Base-by-base conservation (phyloP, 2,888 invertebrate genomes). In the Lasioglossum leucozonium region DNA sequence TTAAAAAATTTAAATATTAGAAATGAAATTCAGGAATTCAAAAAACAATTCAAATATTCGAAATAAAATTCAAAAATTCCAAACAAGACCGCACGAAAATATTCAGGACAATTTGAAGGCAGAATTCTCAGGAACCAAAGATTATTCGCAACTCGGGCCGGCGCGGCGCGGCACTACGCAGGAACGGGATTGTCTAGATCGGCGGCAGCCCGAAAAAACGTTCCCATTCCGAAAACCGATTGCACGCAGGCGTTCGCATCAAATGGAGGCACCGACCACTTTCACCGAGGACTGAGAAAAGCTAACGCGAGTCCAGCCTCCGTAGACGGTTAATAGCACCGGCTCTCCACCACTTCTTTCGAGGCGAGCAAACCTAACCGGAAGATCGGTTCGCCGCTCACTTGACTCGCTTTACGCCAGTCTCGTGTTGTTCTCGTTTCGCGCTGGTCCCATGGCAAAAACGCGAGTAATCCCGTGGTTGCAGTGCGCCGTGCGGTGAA, bases 231-330 rank as follows among this genome's bases (percentile, higher is more conserved):
- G 30, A 47, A 62, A 22, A 72, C 5, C 55, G 16, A 58, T 58
- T 65, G 69, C 78, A 47, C 55, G 16, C n/a, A n/a, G 16, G 72
- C 51, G 62, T 40, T 72, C 55, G n/a, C 18, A 34, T 62, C 37
- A 55, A 40, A 82, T 55, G 55, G 67, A 76, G 81, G 76, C 73
- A 74, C 8, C 44, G 30, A 77, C 71, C 87, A 90, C 90, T 90
- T 90, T 90, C 90, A 88, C 90, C 90, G 58, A 67, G 85, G 34
- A 69, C 77, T 72, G 81, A 65, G 84, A 88, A 84, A 90, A 87
- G 72, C 30, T 79, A 67, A 67, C 37, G n/a, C 22, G 18, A 81
- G 79, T 72, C 82, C 73, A 73, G 76, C 81, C 86, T 80, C 73
- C 79, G 73, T 85, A 80, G 88, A 85, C 87, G 79, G 85, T 79